Evolutionary conservation across 2,113 vertebrate species (phyloP).

Genomic region (Ammodytes marinus): DNA sequence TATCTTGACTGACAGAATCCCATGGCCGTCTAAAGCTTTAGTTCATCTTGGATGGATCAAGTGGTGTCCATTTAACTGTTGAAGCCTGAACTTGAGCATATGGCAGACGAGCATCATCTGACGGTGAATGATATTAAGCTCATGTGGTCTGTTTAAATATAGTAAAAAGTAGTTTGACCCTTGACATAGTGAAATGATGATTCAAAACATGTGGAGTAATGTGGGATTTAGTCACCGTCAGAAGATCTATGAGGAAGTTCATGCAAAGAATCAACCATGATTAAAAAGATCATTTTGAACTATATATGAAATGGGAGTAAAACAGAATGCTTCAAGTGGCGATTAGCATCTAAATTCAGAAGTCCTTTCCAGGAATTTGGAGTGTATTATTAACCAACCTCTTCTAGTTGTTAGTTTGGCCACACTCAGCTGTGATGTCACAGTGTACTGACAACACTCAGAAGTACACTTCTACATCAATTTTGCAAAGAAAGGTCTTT

Average conservation of each 20-base stretch:
- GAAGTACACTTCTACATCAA: neutral
- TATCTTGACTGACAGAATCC: too few relatives aligned
- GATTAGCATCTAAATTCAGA: neutral
- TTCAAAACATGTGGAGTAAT: neutral
- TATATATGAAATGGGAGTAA: neutral
- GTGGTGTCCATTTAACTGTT: neutral
- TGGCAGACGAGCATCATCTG: neutral
- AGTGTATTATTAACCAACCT: neutral
- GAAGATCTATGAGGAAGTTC: neutral
- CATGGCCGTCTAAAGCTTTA: neutral
- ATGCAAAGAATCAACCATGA: neutral
- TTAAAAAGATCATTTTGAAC: neutral
- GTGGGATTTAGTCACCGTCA: neutral
- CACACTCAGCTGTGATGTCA: neutral
- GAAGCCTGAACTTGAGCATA: neutral
- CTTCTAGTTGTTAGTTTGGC: neutral
- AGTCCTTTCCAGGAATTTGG: neutral
- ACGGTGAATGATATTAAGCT: neutral
- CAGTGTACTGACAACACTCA: neutral
- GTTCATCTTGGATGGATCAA: neutral
- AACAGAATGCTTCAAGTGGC: neutral
- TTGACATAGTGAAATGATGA: neutral
- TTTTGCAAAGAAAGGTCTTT: neutral
- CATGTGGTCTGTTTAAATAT: constrained; percentile 4
- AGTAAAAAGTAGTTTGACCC: neutral